Percentiles rank a stretch among this genome's conserved stretches.
Conservation (phyloP, 1,140 invertebrate genomes). For the Scaptomyza hsui region DNA sequence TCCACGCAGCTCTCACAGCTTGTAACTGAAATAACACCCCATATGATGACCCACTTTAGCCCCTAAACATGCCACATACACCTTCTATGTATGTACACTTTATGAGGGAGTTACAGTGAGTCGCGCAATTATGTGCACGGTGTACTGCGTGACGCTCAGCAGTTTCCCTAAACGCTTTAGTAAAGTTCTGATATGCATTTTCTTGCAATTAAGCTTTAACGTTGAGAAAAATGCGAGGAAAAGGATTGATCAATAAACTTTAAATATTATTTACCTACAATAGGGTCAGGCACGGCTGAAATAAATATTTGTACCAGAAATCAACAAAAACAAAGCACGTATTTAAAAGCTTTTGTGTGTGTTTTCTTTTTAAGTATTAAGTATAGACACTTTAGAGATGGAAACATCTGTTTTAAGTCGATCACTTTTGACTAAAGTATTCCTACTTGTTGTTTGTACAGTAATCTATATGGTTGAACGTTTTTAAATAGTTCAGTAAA, state of each 20-base stretch:
- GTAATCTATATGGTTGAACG: too few relatives aligned
- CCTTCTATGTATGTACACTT: constrained; percentile 30
- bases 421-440: not conserved
- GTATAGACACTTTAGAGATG: not conserved
- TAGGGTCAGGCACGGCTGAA: too few relatives aligned
- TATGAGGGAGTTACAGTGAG: not conserved
- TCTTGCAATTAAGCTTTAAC: not conserved
- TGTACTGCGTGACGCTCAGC: not conserved
- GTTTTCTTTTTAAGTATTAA: too few relatives aligned
- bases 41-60: constrained; percentile 68
- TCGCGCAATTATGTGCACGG: not conserved
- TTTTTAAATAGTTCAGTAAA: too few relatives aligned
- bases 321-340: not conserved
- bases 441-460: not conserved
- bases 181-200: not conserved
- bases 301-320: too few relatives aligned
- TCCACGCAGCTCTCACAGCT: not conserved
- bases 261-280: too few relatives aligned
- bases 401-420: not conserved
- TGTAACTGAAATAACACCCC: constrained; percentile 12
- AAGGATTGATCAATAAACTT: not conserved
- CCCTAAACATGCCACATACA: constrained; percentile 44
- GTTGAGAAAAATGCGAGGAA: not conserved
- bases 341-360: not conserved
- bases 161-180: not conserved